phyloP scores from a whole-genome alignment of 1,140 invertebrate genomes.

The Cyphomyrmex costatus region DNA sequence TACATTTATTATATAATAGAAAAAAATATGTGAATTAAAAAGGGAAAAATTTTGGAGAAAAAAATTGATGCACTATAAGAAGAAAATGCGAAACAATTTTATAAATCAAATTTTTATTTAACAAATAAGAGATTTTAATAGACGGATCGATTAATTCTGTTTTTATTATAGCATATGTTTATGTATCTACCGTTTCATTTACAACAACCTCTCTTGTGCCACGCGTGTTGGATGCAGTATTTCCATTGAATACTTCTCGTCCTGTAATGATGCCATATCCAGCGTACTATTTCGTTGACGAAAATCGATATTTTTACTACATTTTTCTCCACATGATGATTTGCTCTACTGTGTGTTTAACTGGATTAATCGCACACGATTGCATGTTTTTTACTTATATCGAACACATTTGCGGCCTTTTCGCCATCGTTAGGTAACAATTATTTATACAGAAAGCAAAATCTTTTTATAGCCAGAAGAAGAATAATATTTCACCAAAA shows the following conservation, averaged over 20 bases:
- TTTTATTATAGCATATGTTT: not conserved
- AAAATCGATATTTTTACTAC: constrained; percentile 17
- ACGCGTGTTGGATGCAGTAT: not conserved
- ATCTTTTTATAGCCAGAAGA: not conserved
- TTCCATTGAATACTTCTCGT: constrained; percentile 19
- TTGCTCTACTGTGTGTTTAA: not conserved
- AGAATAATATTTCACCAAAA: not conserved
- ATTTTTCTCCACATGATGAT: constrained; percentile 17
- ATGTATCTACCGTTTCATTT: not conserved
- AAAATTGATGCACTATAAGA: not conserved
- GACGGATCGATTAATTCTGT: not conserved
- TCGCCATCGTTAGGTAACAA: constrained; percentile 30
- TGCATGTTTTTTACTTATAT: constrained; percentile 40
- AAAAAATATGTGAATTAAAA: not conserved
- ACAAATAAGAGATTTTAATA: not conserved
- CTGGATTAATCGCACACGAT: constrained; percentile 11
- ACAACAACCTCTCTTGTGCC: not conserved
- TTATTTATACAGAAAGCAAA: not conserved
- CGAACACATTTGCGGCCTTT: constrained; percentile 33
- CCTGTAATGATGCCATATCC: not conserved
- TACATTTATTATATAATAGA: too few species aligned
- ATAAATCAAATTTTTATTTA: not conserved
- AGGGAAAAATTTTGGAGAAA: not conserved
- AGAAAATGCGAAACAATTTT: not conserved
- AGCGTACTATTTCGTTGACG: constrained; percentile 26